Evolutionary conservation across 2,113 vertebrate genomes (phyloP).

Genomic region (Macrotis lagotis): DNA sequence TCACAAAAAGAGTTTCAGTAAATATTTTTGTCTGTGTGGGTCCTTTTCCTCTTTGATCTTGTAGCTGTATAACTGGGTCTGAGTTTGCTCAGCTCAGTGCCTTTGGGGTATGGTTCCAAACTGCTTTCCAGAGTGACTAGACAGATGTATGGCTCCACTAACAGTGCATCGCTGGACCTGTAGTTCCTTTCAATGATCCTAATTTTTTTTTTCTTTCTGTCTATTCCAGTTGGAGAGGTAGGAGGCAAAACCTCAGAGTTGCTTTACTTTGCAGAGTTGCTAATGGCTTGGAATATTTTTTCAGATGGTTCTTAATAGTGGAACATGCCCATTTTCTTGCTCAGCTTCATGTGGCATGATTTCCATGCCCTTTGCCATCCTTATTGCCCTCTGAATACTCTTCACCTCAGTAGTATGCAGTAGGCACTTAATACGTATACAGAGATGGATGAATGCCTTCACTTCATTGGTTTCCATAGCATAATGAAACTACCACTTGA

Average conservation of each 20-base stretch:
- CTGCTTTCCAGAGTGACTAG: neutral
- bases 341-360: neutral
- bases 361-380: neutral
- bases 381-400: neutral
- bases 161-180: neutral
- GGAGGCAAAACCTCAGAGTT: neutral
- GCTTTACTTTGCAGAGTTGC: neutral
- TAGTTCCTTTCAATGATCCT: neutral
- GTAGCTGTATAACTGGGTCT: no score
- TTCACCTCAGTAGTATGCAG: neutral
- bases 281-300: neutral
- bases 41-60: neutral
- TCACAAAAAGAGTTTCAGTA: neutral
- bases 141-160: neutral
- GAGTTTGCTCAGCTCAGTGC: neutral
- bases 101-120: neutral
- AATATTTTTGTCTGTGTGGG: neutral
- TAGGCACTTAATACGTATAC: neutral
- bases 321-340: neutral
- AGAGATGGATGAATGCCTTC: no score
- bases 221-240: neutral
- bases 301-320: neutral
- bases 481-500: no score
- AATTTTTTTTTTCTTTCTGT: neutral
- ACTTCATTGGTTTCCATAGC: neutral